phyloP scores from a whole-genome alignment of 2,888 invertebrate species.

The Perizoma affinitatum region DNA sequence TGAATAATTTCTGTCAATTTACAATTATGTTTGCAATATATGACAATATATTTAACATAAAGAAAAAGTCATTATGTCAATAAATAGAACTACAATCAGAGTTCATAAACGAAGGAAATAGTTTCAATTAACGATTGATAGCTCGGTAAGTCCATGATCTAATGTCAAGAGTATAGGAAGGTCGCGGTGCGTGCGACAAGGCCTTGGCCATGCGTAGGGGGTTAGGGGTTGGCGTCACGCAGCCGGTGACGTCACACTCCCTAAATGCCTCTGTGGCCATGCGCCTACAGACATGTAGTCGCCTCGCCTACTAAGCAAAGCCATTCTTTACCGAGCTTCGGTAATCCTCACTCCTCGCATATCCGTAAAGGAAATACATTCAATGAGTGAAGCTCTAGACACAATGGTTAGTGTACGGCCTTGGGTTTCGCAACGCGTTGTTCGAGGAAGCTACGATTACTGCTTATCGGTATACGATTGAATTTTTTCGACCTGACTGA shows the following conservation, averaged over 20 bases:
- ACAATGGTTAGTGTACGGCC: conserved; percentile 27
- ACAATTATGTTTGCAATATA: no score
- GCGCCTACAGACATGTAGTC: conserved; percentile 59
- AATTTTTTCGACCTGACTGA: neutral
- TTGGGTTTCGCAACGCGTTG: conserved; percentile 23
- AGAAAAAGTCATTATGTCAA: neutral
- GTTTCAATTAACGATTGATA: conserved; percentile 10
- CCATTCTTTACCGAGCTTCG: conserved; percentile 32
- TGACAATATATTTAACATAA: no score
- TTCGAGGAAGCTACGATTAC: conserved; percentile 21
- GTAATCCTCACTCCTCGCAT: conserved; percentile 22
- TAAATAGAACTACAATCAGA: conserved; percentile 5
- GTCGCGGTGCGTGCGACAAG: conserved; percentile 47
- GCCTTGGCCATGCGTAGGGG: conserved; percentile 69
- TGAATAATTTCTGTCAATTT: no score
- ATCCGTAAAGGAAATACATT: conserved; percentile 23
- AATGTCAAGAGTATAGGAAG: conserved; percentile 69
- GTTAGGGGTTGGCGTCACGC: conserved; percentile 62
- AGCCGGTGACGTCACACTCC: conserved; percentile 63
- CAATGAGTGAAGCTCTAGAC: conserved; percentile 30
- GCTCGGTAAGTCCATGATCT: conserved; percentile 38
- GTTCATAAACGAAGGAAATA: conserved; percentile 12
- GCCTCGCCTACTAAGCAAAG: conserved; percentile 31
- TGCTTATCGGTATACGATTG: conserved; percentile 4
- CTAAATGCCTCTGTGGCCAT: conserved; percentile 46